Conservation (phyloP, 2,113 vertebrate genomes). For the Strigops habroptila region DNA sequence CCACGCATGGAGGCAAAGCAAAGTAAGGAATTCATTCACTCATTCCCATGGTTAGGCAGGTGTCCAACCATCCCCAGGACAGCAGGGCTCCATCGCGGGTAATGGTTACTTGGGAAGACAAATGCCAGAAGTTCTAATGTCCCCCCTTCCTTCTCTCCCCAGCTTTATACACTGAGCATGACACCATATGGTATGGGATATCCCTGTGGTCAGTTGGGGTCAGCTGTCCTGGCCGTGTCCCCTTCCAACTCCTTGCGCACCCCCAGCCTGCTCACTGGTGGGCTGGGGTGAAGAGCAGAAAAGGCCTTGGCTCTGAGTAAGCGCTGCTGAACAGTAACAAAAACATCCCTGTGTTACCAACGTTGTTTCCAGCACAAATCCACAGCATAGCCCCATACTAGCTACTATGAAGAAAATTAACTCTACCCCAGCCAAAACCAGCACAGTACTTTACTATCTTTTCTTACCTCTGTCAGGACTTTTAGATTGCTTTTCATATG, state of each 20-base stretch:
- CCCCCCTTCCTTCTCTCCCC: background rate
- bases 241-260: background rate
- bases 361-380: background rate
- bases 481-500: constrained; percentile 22
- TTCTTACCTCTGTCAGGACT: background rate
- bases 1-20: background rate
- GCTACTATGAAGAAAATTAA: background rate
- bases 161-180: background rate
- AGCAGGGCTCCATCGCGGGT: background rate
- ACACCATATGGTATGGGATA: background rate
- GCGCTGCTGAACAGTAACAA: background rate
- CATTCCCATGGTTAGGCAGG: background rate
- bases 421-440: background rate
- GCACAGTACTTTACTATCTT: background rate
- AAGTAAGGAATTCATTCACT: background rate
- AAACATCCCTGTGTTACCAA: background rate
- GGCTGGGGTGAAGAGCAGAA: background rate
- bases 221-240: background rate
- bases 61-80: background rate
- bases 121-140: background rate
- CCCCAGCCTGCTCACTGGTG: background rate
- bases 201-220: background rate
- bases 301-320: background rate
- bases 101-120: background rate
- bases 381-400: background rate